phyloP scores from a whole-genome alignment of 2,113 vertebrate species.

The Chionis minor region DNA sequence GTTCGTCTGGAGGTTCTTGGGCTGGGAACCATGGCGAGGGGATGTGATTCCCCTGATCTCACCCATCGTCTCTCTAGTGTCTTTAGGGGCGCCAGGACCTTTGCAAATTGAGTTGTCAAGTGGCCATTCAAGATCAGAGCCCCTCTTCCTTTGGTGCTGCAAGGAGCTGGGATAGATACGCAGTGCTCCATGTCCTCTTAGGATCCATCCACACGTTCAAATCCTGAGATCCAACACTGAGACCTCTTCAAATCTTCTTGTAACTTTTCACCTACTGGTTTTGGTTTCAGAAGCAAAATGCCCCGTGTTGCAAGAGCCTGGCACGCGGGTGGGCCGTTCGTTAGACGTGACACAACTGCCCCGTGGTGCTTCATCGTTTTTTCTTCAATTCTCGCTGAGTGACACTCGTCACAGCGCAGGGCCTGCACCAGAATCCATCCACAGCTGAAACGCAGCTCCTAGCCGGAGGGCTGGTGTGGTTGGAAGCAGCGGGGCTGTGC shows the following conservation, averaged over 20 bases:
- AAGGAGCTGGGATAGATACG: background rate
- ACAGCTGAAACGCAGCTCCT: background rate
- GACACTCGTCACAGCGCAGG: background rate
- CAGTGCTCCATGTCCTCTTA: background rate
- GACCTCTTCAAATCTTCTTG: background rate
- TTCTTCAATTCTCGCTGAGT: background rate
- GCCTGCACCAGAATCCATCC: background rate
- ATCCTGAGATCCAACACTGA: background rate
- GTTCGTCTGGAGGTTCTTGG: background rate
- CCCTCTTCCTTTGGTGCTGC: background rate
- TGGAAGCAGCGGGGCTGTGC: background rate
- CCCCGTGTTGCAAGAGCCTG: background rate
- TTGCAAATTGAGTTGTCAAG: background rate
- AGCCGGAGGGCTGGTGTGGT: background rate
- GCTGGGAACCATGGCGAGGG: fast-evolving
- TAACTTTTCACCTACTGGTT: background rate
- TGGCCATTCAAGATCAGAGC: background rate
- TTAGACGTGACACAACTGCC: fast-evolving
- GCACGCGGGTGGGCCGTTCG: background rate
- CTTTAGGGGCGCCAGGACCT: background rate
- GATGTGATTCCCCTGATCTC: background rate
- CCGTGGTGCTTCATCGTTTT: background rate
- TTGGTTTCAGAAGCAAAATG: background rate
- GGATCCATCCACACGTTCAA: background rate
- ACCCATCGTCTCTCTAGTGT: background rate